Conservation (phyloP, 2,113 vertebrate genomes). For the Lipotes vexillifer region DNA sequence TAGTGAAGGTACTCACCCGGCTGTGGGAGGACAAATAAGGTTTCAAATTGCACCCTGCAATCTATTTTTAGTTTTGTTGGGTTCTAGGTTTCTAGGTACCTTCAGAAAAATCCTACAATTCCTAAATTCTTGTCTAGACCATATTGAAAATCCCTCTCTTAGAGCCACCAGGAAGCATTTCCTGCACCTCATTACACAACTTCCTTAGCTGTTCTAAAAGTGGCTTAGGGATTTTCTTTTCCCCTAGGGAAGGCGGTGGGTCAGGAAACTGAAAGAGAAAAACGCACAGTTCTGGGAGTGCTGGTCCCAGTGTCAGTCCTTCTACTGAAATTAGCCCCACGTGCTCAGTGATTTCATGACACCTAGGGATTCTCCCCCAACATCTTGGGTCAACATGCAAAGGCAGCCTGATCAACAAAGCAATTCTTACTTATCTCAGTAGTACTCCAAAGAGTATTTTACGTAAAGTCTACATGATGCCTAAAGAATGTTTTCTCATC, state of each 20-base stretch:
- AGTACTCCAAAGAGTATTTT: neutral
- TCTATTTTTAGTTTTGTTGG: neutral
- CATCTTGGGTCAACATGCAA: neutral
- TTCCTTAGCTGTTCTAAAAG: constrained; percentile 61
- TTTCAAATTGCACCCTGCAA: neutral
- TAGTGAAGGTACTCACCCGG: neutral
- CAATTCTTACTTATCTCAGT: neutral
- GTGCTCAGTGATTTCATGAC: neutral
- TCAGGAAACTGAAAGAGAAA: constrained; percentile 12
- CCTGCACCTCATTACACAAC: constrained; percentile 37
- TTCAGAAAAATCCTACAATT: neutral
- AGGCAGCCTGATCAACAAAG: neutral
- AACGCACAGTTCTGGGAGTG: neutral
- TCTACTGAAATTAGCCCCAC: neutral
- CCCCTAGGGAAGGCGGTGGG: neutral
- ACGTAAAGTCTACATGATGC: neutral
- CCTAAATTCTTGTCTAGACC: neutral
- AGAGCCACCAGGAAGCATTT: neutral
- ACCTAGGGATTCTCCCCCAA: neutral
- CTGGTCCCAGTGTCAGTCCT: neutral
- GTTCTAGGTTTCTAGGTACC: neutral
- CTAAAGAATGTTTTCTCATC: neutral
- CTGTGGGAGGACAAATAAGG: neutral
- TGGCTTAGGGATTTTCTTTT: neutral
- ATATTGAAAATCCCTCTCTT: constrained; percentile 40